Conservation (phyloP, 2,888 invertebrate species). For the Uloborus plumipes region DNA sequence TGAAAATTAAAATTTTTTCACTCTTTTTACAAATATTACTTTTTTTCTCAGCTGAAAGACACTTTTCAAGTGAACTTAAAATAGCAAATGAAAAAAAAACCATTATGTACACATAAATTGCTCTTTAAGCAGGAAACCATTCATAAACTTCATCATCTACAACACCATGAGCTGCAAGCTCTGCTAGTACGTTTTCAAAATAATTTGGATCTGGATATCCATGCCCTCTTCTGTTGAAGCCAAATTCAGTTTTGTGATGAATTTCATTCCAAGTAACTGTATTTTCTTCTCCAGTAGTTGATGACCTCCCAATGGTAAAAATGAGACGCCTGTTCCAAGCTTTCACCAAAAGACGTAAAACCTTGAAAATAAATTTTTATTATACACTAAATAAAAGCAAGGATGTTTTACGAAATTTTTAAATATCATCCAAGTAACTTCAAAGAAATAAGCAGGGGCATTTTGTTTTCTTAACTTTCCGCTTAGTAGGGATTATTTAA, state of each 20-base stretch:
- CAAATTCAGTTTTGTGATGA: constrained; percentile 86
- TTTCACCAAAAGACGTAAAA: constrained; percentile 81
- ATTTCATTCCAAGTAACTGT: constrained; percentile 93
- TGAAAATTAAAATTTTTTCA: too few relatives aligned
- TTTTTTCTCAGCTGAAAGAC: too few relatives aligned
- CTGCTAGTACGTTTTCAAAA: constrained; percentile 77
- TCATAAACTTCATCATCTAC: constrained; percentile 65
- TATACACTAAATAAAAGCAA: too few relatives aligned
- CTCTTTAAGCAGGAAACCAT: constrained; percentile 46
- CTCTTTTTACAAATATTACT: too few relatives aligned
- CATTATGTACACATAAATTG: too few relatives aligned
- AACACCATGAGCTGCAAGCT: constrained; percentile 72
- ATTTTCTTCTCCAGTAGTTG: constrained; percentile 90
- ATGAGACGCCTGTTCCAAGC: constrained; percentile 87
- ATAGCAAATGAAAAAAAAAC: too few relatives aligned
- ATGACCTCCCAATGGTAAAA: constrained; percentile 88
- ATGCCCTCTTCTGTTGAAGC: constrained; percentile 74
- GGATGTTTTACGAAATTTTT: too few relatives aligned
- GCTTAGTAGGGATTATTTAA: too few relatives aligned
- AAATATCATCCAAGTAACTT: too few relatives aligned
- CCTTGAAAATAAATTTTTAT: constrained; percentile 70
- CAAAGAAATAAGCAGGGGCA: neutral
- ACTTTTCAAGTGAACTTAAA: too few relatives aligned
- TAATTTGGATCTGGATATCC: constrained; percentile 85
- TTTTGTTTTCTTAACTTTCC: too few relatives aligned